Evolutionary conservation across 2,797 vertebrate species (phyloP).

Genomic region (Catharus ustulatus): DNA sequence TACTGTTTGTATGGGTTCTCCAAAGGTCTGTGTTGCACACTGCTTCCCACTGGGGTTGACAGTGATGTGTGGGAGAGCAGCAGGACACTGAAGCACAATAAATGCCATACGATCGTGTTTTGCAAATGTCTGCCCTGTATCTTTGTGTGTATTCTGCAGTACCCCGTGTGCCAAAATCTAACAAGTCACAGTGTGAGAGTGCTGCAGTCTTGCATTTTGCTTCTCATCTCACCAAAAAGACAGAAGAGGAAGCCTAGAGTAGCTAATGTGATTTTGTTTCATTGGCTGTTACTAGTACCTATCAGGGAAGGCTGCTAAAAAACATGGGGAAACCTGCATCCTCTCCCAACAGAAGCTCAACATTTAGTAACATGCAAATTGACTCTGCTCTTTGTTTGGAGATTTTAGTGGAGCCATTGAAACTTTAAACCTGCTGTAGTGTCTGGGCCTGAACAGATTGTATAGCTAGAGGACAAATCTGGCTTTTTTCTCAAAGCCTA

Average conservation of each 20-base stretch:
- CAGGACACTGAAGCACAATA: no score
- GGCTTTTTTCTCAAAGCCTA: background rate
- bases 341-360: background rate
- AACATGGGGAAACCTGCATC: background rate
- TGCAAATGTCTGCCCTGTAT: background rate
- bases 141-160: background rate
- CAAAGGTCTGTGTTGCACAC: background rate
- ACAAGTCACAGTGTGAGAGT: background rate
- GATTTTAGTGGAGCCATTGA: background rate
- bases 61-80: background rate
- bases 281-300: background rate
- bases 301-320: background rate
- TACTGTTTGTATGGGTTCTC: background rate
- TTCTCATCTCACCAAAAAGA: background rate
- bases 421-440: background rate
- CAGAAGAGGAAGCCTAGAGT: background rate
- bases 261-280: background rate
- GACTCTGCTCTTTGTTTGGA: background rate
- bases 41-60: background rate
- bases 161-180: background rate
- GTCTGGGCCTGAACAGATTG: background rate
- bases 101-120: background rate
- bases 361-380: background rate
- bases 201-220: background rate
- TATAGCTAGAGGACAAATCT: background rate